Conservation (phyloP, 2,113 vertebrate genomes). For the Rhabdornis inornatus region DNA sequence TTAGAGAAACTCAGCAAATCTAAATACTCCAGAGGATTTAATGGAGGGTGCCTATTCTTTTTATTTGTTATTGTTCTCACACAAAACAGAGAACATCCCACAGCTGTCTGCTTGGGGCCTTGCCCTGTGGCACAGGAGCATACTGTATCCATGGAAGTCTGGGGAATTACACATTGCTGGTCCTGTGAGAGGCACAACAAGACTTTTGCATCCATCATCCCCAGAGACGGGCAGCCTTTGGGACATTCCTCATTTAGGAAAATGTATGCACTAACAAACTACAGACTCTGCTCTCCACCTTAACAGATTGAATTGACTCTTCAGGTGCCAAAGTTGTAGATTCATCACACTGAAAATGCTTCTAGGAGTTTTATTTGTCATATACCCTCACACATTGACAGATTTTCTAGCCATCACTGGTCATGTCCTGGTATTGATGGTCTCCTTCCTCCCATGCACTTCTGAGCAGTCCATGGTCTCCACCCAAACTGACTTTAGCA, state of each 20-base stretch:
- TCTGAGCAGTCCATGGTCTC: neutral
- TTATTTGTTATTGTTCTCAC: neutral
- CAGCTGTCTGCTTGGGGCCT: neutral
- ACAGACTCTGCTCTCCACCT: neutral
- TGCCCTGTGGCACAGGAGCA: neutral
- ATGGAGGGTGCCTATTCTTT: neutral
- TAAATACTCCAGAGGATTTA: neutral
- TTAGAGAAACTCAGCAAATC: conserved; percentile 3
- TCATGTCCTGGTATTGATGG: neutral
- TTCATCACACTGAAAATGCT: neutral
- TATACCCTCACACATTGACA: neutral
- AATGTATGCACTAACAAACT: neutral
- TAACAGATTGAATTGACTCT: neutral
- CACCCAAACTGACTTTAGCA: neutral
- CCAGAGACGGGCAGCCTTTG: neutral
- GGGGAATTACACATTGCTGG: neutral
- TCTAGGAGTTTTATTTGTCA: neutral
- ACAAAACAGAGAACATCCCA: neutral
- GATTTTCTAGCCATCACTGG: neutral
- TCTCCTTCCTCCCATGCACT: neutral
- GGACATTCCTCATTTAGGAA: fast-evolving
- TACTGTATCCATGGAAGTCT: fast-evolving
- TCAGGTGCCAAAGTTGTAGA: neutral
- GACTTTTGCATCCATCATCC: neutral
- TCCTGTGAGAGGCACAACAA: neutral